Evolutionary conservation across 2,797 vertebrate genomes (phyloP), one percentile per base, ranked within the genome.

Genomic region (Apogon talboti): DNA sequence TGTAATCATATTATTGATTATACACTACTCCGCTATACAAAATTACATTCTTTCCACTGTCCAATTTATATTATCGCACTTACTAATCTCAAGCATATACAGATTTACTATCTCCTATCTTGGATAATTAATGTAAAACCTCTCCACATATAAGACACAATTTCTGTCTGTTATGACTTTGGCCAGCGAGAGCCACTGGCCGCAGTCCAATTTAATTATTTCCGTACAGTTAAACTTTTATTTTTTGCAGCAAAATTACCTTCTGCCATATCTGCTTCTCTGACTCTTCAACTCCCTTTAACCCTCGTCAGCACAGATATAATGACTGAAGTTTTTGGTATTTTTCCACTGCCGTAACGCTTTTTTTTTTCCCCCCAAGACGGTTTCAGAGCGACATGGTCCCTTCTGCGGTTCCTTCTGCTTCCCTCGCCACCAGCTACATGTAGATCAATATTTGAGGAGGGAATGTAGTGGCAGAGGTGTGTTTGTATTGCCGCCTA

Each of bases 371-470:
- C 46, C 61, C 37, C 58, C 24, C 24, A 5, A 2, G 33, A 59
- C 18, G 49, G 30, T 55, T 30, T 59, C 35, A 43, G 9, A 62
- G 44, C 56, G 52, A 71, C 67, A 65, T 21, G 14, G 6, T n/a
- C 28, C 46, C 62, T 47, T 40, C 30, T 42, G 48, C 70, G 57
- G 44, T 48, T 35, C 54, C 1, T 2, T 44, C 59, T 52, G 49
- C 37, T 60, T 21, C 40, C 49, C 15, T 57, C 47, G 44, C 70
- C 57, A 55, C 37, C 48, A 43, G 56, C 59, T 78, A 71, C 66
- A 64, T 19, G 54, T 52, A 82, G 89, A 92, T 91, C 89, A 89
- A 89, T 91, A 89, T 91, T 88, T 87, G 86, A 89, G 74, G 24
- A 51, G 73, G 58, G 15, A 33, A 62, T 66, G 77, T 52, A 59